These are phyloP conservation scores for Agrypnus murinus DNA, from an alignment of 2,888 invertebrate species.

Conservation along the genomic window DNA sequence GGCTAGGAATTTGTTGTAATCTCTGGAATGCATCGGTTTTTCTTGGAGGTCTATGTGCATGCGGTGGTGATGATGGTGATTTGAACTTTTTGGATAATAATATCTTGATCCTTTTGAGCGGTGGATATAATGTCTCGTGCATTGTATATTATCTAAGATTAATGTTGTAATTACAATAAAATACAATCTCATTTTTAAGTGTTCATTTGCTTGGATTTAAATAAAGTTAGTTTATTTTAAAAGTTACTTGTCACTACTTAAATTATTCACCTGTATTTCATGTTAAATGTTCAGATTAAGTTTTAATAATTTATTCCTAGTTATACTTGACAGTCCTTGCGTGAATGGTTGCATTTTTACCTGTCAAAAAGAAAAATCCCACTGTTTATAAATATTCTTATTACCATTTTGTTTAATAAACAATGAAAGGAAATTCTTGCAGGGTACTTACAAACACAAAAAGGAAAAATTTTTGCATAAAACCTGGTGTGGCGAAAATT, in stretches of 20 bases:
- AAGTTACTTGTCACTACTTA: neutral
- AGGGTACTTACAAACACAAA: too few relatives aligned
- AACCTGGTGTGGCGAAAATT: constrained; percentile 4
- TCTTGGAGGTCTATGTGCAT: constrained; percentile 4
- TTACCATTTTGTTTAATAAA: too few relatives aligned
- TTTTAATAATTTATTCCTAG: neutral
- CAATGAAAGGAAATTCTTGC: too few relatives aligned
- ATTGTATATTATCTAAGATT: constrained; percentile 22
- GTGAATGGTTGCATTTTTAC: neutral
- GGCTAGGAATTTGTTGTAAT: constrained; percentile 32
- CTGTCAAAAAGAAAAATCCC: neutral
- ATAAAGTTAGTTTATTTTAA: neutral
- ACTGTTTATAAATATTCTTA: neutral
- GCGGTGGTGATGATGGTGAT: neutral
- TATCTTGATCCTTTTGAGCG: constrained; percentile 16
- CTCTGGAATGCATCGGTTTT: constrained; percentile 23
- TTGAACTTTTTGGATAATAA: constrained; percentile 1
- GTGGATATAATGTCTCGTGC: constrained; percentile 26
- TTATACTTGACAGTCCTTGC: neutral
- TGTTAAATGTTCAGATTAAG: neutral
- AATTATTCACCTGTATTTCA: neutral
- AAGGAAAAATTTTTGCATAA: neutral
- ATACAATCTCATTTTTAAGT: constrained; percentile 37
- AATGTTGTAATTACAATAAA: constrained; percentile 19
- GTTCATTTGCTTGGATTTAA: constrained; percentile 13